Percentiles rank a stretch among this genome's conserved stretches.
Evolutionary conservation across 92 coral and sea anemone species (phyloP).

Genomic region (Epizoanthus ramosus): DNA sequence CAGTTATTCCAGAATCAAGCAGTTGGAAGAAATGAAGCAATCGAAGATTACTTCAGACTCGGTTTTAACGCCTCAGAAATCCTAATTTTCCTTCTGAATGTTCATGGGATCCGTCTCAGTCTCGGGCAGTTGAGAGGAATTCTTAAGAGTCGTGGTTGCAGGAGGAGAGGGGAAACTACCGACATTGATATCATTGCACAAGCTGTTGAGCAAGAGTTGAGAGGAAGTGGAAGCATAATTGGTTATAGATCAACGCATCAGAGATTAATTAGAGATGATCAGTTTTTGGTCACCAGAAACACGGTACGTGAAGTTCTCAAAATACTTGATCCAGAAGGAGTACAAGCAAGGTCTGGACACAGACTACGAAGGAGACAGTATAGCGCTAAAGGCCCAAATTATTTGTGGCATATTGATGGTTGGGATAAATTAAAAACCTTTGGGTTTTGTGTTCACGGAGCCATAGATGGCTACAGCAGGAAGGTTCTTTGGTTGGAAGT

Average conservation of each 20-base stretch:
- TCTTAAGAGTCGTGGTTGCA: constrained; percentile 56
- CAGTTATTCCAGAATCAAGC: constrained; percentile 48
- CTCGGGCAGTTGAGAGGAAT: constrained; percentile 64
- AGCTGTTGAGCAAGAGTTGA: constrained; percentile 48
- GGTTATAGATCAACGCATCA: constrained; percentile 63
- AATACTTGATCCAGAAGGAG: constrained; percentile 56
- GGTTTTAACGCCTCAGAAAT: constrained; percentile 68
- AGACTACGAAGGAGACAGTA: constrained; percentile 22
- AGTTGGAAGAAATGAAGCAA: constrained; percentile 56
- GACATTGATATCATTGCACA: constrained; percentile 43
- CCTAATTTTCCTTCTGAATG: constrained; percentile 60
- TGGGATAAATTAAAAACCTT: constrained; percentile 14
- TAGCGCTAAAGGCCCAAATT: constrained; percentile 8
- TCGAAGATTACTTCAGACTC: constrained; percentile 61
- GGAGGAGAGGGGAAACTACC: constrained; percentile 50
- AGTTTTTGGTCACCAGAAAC: constrained; percentile 45
- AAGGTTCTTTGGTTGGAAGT: constrained; percentile 43
- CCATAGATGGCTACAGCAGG: constrained; percentile 43
- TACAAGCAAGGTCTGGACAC: constrained; percentile 32
- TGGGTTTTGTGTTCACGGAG: constrained; percentile 38
- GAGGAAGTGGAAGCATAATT: constrained; percentile 57
- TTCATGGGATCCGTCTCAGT: constrained; percentile 67
- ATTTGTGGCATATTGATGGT: constrained; percentile 22
- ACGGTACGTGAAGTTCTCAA: constrained; percentile 40
- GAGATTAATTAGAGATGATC: constrained; percentile 35